A percentile compares a stretch with the other conserved stretches of the same genome.
Conservation (phyloP, 2,797 vertebrate genomes). For the Bradypus variegatus region DNA sequence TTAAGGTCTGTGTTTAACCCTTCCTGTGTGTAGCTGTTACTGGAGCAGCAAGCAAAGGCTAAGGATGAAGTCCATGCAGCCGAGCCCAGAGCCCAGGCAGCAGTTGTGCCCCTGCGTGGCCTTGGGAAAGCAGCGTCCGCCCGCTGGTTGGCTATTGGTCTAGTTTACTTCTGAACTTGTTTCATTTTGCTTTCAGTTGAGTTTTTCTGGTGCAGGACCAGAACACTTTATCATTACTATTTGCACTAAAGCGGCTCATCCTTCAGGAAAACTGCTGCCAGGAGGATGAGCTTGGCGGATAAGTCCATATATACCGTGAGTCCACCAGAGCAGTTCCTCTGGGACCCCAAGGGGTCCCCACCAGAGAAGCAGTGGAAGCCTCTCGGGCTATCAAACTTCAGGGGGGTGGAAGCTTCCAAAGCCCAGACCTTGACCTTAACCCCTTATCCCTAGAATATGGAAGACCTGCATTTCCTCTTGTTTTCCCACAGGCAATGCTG, state of each 20-base stretch:
- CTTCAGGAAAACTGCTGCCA: not conserved
- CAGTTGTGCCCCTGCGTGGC: too few species aligned
- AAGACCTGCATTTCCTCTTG: not conserved
- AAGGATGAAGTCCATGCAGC: accelerated
- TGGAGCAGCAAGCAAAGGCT: too few species aligned
- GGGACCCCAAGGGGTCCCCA: not conserved
- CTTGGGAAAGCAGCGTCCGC: not conserved
- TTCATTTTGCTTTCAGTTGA: not conserved
- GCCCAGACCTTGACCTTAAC: not conserved
- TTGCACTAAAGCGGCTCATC: not conserved
- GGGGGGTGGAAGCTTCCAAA: not conserved
- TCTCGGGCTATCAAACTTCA: not conserved
- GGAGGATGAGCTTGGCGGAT: too few species aligned
- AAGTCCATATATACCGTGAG: too few species aligned
- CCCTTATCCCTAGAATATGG: not conserved
- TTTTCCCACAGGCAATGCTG: constrained; percentile 39
- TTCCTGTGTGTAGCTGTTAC: constrained; percentile 9
- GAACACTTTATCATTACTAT: not conserved
- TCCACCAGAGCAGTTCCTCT: not conserved
- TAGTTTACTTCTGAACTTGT: not conserved
- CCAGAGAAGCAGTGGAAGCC: not conserved
- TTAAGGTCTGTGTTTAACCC: constrained; percentile 59
- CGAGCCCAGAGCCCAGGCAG: not conserved
- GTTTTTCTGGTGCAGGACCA: not conserved
- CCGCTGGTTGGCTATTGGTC: not conserved